A percentile compares a stretch with the other conserved stretches of the same genome.
phyloP scores from a whole-genome alignment of 2,113 vertebrate species.

The Xenotilapia flavipinnis region DNA sequence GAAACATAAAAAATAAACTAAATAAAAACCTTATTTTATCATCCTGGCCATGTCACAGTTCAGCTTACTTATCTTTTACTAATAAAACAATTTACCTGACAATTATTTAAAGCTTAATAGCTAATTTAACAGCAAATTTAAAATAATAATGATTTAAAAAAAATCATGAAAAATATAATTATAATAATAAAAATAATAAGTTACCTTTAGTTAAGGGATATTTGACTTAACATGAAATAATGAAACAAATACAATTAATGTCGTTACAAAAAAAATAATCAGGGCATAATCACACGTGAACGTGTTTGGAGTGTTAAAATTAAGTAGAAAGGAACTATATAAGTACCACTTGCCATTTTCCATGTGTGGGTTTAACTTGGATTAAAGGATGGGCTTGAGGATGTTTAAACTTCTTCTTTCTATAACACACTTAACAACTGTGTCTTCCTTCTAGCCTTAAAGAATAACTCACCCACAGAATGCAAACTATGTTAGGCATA shows the following conservation, averaged over 20 bases:
- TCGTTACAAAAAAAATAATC: neutral
- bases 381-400: neutral
- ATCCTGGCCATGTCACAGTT: neutral
- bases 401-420: neutral
- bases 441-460: neutral
- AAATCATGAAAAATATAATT: neutral
- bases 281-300: neutral
- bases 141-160: fast-evolving
- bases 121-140: neutral
- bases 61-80: neutral
- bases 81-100: neutral
- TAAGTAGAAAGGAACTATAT: neutral
- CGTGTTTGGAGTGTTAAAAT: neutral
- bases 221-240: neutral
- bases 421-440: neutral
- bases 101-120: neutral
- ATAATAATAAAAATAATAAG: neutral
- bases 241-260: neutral
- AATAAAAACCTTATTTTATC: neutral
- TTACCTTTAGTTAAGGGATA: neutral
- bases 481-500: neutral
- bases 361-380: neutral
- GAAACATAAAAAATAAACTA: neutral
- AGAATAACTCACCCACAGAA: neutral
- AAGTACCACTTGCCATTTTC: neutral